A percentile compares a stretch with the other conserved stretches of the same genome.
Conservation (phyloP, 2,113 vertebrate genomes). For the Aramus guarauna region DNA sequence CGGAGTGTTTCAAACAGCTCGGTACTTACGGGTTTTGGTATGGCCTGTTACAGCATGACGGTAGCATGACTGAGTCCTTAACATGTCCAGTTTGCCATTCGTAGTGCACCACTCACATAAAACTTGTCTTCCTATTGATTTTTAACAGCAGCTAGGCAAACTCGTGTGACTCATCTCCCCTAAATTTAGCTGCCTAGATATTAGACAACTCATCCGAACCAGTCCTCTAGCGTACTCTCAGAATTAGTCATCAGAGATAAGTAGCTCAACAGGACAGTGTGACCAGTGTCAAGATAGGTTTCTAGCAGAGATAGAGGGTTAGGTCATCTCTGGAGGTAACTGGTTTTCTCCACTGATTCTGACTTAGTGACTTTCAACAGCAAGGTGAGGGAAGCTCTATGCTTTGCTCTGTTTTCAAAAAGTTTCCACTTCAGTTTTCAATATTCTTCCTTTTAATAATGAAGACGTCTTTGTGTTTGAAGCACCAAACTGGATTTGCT, state of each 20-base stretch:
- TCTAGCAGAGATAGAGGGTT: background rate
- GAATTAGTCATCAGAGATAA: slow-evolving; percentile 44
- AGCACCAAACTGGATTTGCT: background rate
- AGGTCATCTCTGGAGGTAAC: background rate
- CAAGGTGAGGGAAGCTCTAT: background rate
- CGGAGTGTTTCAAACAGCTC: background rate
- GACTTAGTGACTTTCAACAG: background rate
- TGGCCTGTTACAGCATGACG: background rate
- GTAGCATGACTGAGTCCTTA: background rate
- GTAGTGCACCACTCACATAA: background rate
- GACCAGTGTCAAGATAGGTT: background rate
- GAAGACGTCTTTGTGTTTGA: background rate
- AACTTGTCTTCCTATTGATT: background rate
- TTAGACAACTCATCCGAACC: background rate
- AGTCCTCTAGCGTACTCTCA: background rate
- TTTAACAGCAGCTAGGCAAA: background rate
- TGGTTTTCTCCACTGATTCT: background rate
- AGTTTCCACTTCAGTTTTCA: background rate
- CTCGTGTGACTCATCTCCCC: slow-evolving; percentile 14
- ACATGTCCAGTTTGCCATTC: background rate
- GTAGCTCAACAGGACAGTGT: background rate
- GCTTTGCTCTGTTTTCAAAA: background rate
- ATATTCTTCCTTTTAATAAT: slow-evolving; percentile 16
- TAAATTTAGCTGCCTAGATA: slow-evolving; percentile 39
- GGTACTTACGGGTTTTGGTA: background rate